Conservation (phyloP, 2,113 vertebrate species). For the Microtus ochrogaster region DNA sequence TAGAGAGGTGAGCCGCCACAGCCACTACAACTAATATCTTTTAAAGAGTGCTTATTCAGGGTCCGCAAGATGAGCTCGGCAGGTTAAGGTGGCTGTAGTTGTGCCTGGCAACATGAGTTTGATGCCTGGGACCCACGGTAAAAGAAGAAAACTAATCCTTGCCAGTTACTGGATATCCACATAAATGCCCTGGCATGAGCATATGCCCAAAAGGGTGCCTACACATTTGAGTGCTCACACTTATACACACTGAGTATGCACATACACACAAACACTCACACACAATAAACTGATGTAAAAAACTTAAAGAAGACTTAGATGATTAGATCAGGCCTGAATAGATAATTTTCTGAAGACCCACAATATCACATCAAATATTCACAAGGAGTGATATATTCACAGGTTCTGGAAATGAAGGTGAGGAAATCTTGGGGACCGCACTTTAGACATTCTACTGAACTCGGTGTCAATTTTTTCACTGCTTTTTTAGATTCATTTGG, state of each 20-base stretch:
- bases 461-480: no score
- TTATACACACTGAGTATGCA: neutral
- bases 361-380: neutral
- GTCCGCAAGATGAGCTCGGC: neutral
- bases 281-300: no score
- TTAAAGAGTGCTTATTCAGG: neutral
- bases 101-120: neutral
- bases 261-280: neutral
- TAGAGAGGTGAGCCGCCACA: neutral
- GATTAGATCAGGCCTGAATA: neutral
- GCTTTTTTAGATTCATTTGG: no score
- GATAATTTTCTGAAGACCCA: neutral
- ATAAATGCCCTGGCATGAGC: no score
- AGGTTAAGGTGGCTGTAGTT: neutral
- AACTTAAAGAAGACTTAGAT: neutral
- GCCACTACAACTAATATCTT: neutral
- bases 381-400: neutral
- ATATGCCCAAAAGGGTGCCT: no score
- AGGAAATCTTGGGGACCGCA: neutral
- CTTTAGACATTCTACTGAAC: no score
- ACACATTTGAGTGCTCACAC: no score
- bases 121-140: neutral
- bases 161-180: neutral
- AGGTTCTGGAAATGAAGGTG: neutral
- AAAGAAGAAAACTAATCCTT: neutral